Evolutionary conservation across 2,888 invertebrate species (phyloP), one percentile per base, ranked within the genome.

Genomic region (Crioceris asparagi): DNA sequence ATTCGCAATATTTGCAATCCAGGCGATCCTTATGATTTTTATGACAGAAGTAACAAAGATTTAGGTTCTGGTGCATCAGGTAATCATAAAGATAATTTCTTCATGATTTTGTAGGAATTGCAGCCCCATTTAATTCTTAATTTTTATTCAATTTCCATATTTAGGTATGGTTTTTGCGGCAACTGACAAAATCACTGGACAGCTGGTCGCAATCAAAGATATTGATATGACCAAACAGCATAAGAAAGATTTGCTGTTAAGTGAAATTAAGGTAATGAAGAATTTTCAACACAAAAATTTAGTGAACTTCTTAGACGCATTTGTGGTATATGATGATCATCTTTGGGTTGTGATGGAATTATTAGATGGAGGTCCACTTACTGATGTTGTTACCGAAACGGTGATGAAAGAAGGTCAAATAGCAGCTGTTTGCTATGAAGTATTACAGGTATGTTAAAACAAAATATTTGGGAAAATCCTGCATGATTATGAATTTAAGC

Each of bases 321-420:
- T 90, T 69, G 75, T 93, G n/a, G 77, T 91, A 30, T 52, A 56
- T 19, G 78, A 83, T 45, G 85, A 90, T 38, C 90, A 93, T 59
- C 71, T 97, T 4, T 97, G 94, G 94, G 96, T 92, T 0, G 81
- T 93, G 2, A 93, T 96, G 92, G 96, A 96, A 63, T 75, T 91
- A 37, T 71, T 97, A 41, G 87, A 91, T 51, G 92, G 96, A 4
- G 97, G 97, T 1, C 90, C 94, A 6, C 68, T 97, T 31, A 97
- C 97, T 0, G 94, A 96, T 58, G 94, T 97, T 1, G 96, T 96
- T 23, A 93, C 91, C 2, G 94, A 96, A 65, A 94, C 94, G 1
- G 81, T 94, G 5, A 88, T 97, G 87, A 90, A 92, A 54, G 94
- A 96, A 60, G 82, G 84, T 0, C 96, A 97, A 60, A 97, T 97